These are phyloP conservation scores for Yponomeuta malinellus DNA, from an alignment of 2,888 invertebrate species.

Conservation along the genomic window DNA sequence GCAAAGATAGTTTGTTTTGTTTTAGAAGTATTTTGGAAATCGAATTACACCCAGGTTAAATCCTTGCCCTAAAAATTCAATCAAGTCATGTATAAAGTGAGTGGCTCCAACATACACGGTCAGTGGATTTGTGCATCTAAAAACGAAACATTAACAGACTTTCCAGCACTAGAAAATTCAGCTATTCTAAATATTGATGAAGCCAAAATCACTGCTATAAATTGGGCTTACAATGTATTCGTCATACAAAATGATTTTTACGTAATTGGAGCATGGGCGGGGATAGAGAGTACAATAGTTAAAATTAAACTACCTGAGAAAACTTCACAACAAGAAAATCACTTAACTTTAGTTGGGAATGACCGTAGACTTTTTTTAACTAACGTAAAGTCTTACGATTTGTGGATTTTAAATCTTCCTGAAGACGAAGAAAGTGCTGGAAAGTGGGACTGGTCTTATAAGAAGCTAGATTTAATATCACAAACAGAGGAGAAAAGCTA, in stretches of 20 bases:
- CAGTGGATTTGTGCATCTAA: conserved; percentile 45
- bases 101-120: conserved; percentile 60
- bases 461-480: conserved; percentile 29
- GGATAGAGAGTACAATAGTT: conserved; percentile 35
- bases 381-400: conserved; percentile 29
- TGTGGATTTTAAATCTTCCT: conserved; percentile 42
- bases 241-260: conserved; percentile 35
- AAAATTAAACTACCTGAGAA: conserved; percentile 40
- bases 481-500: not conserved
- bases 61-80: not conserved
- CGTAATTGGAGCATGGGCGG: conserved; percentile 47
- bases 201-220: conserved; percentile 24
- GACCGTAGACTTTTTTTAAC: conserved; percentile 44
- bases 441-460: conserved; percentile 30
- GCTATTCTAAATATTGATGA: conserved; percentile 7
- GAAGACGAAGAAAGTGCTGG: conserved; percentile 26
- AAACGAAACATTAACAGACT: conserved; percentile 10
- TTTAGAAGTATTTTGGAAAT: too few species aligned
- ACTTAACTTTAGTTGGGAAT: conserved; percentile 42
- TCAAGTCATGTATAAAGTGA: conserved; percentile 23
- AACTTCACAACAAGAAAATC: conserved; percentile 24
- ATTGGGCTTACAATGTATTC: conserved; percentile 64
- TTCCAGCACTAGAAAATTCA: not conserved
- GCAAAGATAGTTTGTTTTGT: too few species aligned
- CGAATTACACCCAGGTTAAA: too few species aligned